Base-by-base conservation (phyloP, 2,888 invertebrate species). In the Cenopis cana region DNA sequence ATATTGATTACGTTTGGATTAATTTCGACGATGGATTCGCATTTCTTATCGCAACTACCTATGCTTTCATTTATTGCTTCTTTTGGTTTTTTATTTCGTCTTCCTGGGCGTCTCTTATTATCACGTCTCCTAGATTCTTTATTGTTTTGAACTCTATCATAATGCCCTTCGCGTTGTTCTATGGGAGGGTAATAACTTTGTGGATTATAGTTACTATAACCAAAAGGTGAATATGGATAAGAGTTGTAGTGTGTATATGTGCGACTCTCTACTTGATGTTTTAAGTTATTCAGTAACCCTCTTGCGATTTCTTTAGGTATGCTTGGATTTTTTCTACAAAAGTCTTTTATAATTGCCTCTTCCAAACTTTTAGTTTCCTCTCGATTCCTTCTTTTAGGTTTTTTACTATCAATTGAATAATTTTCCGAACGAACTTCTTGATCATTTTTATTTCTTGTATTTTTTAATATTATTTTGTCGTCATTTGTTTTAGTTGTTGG, bases 251-350 rank as follows among this genome's bases (percentile, higher is more conserved):
- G 73, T 36, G 60, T 60, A 2, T 57, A n/a, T 5, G 75, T 62
- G 24, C 67, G 60, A 12, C 75, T 77, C 49, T 72, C 56, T 8
- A 76, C 41, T 33, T 80, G 75, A n/a, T 54, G 46, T 59, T 75
- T 79, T 12, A 81, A 69, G 29, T 78, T 76, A 11, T 73, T 56
- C 54, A 85, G 70, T 68, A 75, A 69, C 57, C 68, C 75, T 74
- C 72, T 76, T 0, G 77, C 76, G 55, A 76, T 70, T 18, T 76
- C 68, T 62, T 80, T 79, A 10, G 78, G 82, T 61, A 81, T 75
- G 33, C 72, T 75, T 33, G 78, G 83, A 64, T 76, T 79, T 67
- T 78, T 81, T 62, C 73, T 74, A 46, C 68, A 62, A n/a, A 78
- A 75, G 49, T 76, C 76, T 74, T 72, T 68, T 9, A 80, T 71